Evolutionary conservation across 2,113 vertebrate species (phyloP).

Genomic region (Tachuris rubrigastra): DNA sequence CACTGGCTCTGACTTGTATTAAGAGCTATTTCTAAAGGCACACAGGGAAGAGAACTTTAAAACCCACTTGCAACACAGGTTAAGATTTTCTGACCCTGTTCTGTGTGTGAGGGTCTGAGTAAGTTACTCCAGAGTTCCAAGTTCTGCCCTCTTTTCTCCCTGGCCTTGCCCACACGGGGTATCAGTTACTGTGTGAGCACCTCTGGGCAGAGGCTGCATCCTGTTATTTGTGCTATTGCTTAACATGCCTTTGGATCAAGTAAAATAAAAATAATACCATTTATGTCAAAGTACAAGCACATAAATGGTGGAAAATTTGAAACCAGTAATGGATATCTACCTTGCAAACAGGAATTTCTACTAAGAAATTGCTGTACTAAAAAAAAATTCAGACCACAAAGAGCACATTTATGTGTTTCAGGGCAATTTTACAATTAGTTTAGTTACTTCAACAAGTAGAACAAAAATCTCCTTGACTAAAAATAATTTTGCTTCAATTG

Average conservation of each 20-base stretch:
- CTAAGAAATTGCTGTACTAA: background rate
- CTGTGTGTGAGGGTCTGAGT: background rate
- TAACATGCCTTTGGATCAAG: background rate
- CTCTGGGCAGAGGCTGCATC: background rate
- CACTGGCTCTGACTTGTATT: background rate
- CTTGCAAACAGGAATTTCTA: background rate
- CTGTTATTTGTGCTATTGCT: background rate
- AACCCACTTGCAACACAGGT: background rate
- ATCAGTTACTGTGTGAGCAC: background rate
- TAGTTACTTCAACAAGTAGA: background rate
- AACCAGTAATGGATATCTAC: background rate
- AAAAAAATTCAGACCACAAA: background rate
- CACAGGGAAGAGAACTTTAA: background rate
- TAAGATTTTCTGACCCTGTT: background rate
- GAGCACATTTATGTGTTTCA: background rate
- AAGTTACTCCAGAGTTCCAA: background rate
- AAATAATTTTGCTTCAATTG: background rate
- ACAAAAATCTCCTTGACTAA: background rate
- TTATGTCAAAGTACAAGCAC: background rate
- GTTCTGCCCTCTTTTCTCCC: background rate
- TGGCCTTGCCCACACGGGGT: background rate
- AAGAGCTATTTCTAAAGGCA: background rate
- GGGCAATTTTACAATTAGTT: background rate
- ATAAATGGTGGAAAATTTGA: background rate
- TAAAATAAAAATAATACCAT: background rate